phyloP scores from a whole-genome alignment of 2,888 invertebrate species.

The Mallateleia sp. region DNA sequence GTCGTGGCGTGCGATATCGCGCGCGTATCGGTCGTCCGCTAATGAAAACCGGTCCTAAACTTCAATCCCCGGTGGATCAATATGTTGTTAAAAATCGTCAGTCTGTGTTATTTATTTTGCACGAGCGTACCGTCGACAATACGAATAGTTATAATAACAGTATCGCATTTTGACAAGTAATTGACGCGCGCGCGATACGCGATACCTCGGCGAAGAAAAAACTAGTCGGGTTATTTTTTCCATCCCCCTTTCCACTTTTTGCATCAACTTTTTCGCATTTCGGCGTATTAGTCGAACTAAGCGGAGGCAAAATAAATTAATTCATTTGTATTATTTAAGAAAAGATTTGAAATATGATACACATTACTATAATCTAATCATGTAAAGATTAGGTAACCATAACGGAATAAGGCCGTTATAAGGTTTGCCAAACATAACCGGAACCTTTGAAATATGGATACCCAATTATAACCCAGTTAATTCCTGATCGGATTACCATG shows the following conservation, averaged over 20 bases:
- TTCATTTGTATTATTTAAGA: too few species aligned
- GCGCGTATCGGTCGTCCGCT: constrained; percentile 34
- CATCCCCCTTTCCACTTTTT: background rate
- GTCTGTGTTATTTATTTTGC: constrained; percentile 43
- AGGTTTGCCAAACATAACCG: too few species aligned
- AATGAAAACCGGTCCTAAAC: constrained; percentile 66
- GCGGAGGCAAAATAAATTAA: constrained; percentile 52
- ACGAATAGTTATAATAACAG: constrained; percentile 38
- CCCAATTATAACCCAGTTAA: too few species aligned
- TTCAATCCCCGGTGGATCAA: constrained; percentile 54
- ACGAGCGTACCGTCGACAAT: constrained; percentile 4
- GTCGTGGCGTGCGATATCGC: constrained; percentile 45
- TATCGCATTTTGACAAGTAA: constrained; percentile 61
- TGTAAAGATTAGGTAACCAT: too few species aligned
- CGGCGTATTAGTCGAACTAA: constrained; percentile 4
- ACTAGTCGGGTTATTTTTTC: background rate
- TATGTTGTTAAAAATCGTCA: constrained; percentile 55
- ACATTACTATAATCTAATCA: too few species aligned
- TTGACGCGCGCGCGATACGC: constrained; percentile 31
- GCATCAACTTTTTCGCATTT: constrained; percentile 15
- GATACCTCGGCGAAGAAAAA: background rate
- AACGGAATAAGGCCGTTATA: too few species aligned
- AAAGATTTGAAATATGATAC: too few species aligned
- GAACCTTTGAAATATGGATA: too few species aligned
- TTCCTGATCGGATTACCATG: too few species aligned